phyloP scores from a whole-genome alignment of 2,113 vertebrate genomes.

The Aix galericulata region DNA sequence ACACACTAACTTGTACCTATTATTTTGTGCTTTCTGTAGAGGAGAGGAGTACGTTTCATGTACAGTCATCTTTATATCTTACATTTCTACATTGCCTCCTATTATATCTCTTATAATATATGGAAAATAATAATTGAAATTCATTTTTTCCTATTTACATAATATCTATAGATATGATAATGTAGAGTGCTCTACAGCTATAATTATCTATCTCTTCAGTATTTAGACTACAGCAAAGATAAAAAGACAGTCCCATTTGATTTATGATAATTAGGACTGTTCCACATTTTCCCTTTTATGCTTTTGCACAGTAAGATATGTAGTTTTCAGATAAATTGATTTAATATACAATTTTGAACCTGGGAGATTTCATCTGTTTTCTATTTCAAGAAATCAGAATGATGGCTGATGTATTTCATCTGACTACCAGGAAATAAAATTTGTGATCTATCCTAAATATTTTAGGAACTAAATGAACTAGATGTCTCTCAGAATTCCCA shows the following conservation, averaged over 20 bases:
- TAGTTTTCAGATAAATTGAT: neutral
- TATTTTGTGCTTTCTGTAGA: neutral
- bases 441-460: neutral
- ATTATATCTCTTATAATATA: neutral
- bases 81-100: neutral
- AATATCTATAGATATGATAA: neutral
- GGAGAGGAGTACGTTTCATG: neutral
- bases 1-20: neutral
- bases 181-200: neutral
- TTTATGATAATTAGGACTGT: neutral
- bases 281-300: neutral
- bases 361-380: neutral
- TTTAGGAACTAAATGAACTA: neutral
- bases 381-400: neutral
- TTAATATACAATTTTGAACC: neutral
- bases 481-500: neutral
- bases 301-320: neutral
- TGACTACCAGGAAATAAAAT: neutral
- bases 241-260: neutral
- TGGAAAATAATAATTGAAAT: neutral
- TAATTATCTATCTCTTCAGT: neutral
- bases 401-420: neutral
- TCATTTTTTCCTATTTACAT: neutral
- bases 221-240: neutral
- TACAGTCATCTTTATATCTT: neutral